A percentile compares a stretch with the other conserved stretches of the same genome.
Evolutionary conservation across 1,140 invertebrate species (phyloP).

Genomic region (Bombus vancouverensis): DNA sequence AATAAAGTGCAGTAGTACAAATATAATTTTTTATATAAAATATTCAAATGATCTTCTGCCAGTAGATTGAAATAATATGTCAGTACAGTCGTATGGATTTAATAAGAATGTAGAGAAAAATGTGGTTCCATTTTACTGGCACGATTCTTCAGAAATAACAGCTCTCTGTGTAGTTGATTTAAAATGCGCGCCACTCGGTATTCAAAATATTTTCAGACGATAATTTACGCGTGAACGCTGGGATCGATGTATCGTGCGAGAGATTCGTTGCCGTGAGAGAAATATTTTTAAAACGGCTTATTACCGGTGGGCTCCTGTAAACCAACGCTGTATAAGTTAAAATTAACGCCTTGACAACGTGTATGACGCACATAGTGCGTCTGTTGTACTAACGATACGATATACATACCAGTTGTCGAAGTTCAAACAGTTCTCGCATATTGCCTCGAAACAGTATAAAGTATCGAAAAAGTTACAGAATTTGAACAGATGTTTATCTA

Average conservation of each 20-base stretch:
- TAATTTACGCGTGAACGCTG: not conserved
- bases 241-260: not conserved
- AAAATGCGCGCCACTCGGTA: not conserved
- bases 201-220: conserved; percentile 16
- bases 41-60: not conserved
- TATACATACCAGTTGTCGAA: not conserved
- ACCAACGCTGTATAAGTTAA: conserved; percentile 24
- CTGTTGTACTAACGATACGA: not conserved
- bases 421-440: not conserved
- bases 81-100: not conserved
- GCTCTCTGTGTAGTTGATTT: not conserved
- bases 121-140: not conserved
- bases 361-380: conserved; percentile 19
- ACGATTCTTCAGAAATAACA: not conserved
- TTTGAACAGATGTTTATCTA: not conserved
- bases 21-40: not conserved
- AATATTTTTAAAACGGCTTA: conserved; percentile 38
- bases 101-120: not conserved
- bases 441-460: not conserved
- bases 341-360: conserved; percentile 29
- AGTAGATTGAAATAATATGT: not conserved
- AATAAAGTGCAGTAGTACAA: not conserved
- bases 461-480: not conserved
- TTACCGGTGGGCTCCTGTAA: conserved; percentile 10
- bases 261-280: not conserved